A percentile compares a stretch with the other conserved stretches of the same genome.
Evolutionary conservation across 2,113 vertebrate genomes (phyloP).

Genomic region (Hydropotes inermis): DNA sequence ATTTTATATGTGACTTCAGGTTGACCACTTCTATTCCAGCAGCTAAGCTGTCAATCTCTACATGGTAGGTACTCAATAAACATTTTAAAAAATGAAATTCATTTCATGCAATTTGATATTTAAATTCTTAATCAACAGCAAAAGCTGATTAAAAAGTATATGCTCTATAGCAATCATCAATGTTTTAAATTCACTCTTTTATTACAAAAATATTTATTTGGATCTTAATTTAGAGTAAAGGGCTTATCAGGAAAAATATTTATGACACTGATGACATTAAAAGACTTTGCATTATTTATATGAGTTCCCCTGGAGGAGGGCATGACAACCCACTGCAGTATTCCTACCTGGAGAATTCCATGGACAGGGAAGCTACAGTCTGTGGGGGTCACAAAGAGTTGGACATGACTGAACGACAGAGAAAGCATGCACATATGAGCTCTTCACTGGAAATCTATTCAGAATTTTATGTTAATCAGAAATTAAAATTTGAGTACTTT

Average conservation of each 20-base stretch:
- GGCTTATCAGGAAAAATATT: not conserved
- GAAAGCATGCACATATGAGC: not conserved
- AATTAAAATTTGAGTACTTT: not conserved
- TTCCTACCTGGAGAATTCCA: not conserved
- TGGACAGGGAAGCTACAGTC: not conserved
- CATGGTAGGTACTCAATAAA: conserved; percentile 8
- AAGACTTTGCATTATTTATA: not conserved
- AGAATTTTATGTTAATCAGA: not conserved
- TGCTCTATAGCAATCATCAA: not conserved
- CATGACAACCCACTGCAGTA: not conserved
- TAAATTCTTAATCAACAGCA: conserved; percentile 48
- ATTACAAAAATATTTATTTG: conserved; percentile 30
- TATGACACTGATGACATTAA: not conserved
- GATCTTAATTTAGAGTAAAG: not conserved
- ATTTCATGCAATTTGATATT: not conserved
- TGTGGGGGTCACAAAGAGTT: not conserved
- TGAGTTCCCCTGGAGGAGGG: not conserved
- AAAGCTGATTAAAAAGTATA: conserved; percentile 5
- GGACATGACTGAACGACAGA: not conserved
- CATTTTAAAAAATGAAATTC: conserved; percentile 17
- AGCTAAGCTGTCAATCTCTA: not conserved
- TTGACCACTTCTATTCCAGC: not conserved
- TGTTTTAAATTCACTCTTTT: not conserved
- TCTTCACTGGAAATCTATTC: not conserved
- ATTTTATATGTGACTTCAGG: conserved; percentile 19